Evolutionary conservation across 2,888 invertebrate genomes (phyloP).

Genomic region (Portevinia maculata): DNA sequence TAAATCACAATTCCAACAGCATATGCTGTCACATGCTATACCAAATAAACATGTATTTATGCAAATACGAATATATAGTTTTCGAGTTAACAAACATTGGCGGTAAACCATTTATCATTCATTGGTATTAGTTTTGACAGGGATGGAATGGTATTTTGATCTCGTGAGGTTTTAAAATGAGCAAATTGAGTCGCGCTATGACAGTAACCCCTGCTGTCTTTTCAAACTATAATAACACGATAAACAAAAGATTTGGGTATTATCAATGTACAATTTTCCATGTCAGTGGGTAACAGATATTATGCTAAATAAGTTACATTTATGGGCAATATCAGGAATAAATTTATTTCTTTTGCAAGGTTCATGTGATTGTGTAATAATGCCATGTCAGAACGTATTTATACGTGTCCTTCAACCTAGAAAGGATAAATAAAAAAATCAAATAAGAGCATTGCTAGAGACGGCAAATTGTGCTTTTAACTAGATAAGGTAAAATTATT

Average conservation of each 20-base stretch:
- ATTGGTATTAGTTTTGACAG: too few relatives aligned
- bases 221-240: not conserved
- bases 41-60: too few relatives aligned
- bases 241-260: slow-evolving; percentile 15
- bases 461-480: slow-evolving; percentile 17
- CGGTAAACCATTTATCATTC: too few relatives aligned
- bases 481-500: slow-evolving; percentile 43
- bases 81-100: too few relatives aligned
- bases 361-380: slow-evolving; percentile 14
- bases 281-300: slow-evolving; percentile 13
- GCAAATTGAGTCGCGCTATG: not conserved
- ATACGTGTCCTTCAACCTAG: not conserved
- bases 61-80: too few relatives aligned
- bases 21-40: too few relatives aligned
- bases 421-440: slow-evolving; percentile 38
- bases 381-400: not conserved
- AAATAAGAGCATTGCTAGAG: not conserved
- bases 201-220: not conserved
- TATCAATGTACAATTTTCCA: slow-evolving; percentile 20
- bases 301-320: slow-evolving; percentile 7
- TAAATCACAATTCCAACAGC: too few relatives aligned
- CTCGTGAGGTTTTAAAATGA: not conserved
- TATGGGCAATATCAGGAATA: slow-evolving; percentile 10
- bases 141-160: not conserved
- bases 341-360: slow-evolving; percentile 1